Percentiles rank a stretch among this genome's conserved stretches.
phyloP scores from a whole-genome alignment of 2,888 invertebrate genomes.

The Sialis lutaria region DNA sequence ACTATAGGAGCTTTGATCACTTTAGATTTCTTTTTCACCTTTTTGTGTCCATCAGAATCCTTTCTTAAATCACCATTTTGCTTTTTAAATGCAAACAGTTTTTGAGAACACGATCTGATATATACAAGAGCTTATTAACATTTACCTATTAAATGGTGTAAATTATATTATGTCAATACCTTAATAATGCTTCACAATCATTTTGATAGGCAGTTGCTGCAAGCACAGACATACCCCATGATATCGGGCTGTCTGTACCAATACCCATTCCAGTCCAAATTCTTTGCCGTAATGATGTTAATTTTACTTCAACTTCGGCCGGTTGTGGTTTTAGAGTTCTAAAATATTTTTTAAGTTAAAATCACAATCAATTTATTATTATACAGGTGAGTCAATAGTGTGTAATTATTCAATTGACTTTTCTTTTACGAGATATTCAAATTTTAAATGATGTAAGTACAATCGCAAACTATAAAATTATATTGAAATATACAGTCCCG shows the following conservation, averaged over 20 bases:
- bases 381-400: too few species aligned
- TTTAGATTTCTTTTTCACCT: conserved; percentile 13
- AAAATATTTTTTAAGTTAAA: neutral
- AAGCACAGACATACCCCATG: conserved; percentile 47
- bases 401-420: too few species aligned
- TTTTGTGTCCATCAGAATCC: conserved; percentile 14
- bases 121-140: neutral
- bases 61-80: conserved; percentile 9
- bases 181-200: conserved; percentile 37
- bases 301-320: conserved; percentile 46
- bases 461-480: too few species aligned
- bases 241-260: conserved; percentile 34
- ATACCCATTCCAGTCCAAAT: conserved; percentile 47
- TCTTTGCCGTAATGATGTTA: conserved; percentile 49
- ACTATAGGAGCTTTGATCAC: conserved; percentile 11
- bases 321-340: conserved; percentile 23
- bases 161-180: conserved; percentile 21
- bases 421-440: too few species aligned
- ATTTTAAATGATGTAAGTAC: too few species aligned
- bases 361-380: too few species aligned
- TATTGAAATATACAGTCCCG: too few species aligned
- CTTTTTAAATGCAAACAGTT: conserved; percentile 27
- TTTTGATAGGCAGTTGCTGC: conserved; percentile 34
- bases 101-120: conserved; percentile 46
- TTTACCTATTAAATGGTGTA: neutral